Base-by-base conservation (phyloP, 2,888 invertebrate species). In the Andrena haemorrhoa region DNA sequence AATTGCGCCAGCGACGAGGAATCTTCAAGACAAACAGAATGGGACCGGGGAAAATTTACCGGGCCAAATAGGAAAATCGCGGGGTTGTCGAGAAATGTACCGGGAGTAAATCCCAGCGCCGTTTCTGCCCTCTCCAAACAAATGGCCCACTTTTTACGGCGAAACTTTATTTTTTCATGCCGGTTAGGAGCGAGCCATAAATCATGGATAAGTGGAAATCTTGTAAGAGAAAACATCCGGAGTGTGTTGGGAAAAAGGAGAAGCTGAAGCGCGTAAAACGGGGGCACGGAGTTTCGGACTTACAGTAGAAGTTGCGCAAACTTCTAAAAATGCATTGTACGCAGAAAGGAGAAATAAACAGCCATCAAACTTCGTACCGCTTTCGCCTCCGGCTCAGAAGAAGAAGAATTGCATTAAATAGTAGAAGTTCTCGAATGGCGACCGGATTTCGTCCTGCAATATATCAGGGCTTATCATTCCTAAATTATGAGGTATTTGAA, bases 161-260 rank as follows among this genome's bases (percentile, higher is more conserved):
- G 26, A 10, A 64, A 75, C 63, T 56, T 72, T 53, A 49, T 66
- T 66, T 72, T 66, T 65, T 20, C 33, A 10, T 33, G 31, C 6
- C 5, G 35, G 5, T 41, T 47, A n/a, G 49, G 65, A 58, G 29
- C 0, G 29, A 29, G 33, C 26, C 31, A 41, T 69, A 79, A 79
- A 78, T 78, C 78, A 69, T 47, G 64, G 31, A 77, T 70, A 79
- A 79, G 31, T 66, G 70, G 60, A 71, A 66, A 77, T 78, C 65
- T 79, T 71, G 64, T 26, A 33, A 71, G 20, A 20, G 49, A 64
- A 35, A 29, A 12, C n/a, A 47, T n/a, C 29, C n/a, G 26, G 47
- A 10, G n/a, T 8, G n/a, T 26, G 12, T 10, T 10, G 0, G 16
- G 49, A 58, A 58, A 51, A 16, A n/a, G 16, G 1, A 16, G 10